phyloP scores from a whole-genome alignment of 2,797 vertebrate genomes.

The Sylvia borin region DNA sequence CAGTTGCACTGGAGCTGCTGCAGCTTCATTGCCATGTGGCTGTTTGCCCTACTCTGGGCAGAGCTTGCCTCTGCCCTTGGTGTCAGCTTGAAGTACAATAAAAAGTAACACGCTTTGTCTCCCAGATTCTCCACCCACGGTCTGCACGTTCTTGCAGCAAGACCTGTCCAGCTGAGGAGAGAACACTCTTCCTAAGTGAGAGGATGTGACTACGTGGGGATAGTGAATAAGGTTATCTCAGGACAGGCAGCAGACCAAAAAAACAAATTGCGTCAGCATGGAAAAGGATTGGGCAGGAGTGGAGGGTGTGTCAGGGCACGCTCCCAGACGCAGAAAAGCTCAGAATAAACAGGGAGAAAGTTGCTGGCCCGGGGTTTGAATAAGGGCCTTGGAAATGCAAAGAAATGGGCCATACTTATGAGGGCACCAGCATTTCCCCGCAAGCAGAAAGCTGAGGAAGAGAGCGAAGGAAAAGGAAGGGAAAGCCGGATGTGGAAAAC shows the following conservation, averaged over 20 bases:
- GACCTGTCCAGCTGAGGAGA: neutral
- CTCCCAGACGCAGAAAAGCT: slow-evolving; percentile 48
- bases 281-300: slow-evolving; percentile 41
- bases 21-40: neutral
- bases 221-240: neutral
- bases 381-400: neutral
- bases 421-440: neutral
- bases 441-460: neutral
- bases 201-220: neutral
- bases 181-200: neutral
- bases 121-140: neutral
- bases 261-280: slow-evolving; percentile 54
- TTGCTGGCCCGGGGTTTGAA: neutral
- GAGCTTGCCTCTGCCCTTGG: neutral
- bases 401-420: slow-evolving; percentile 12
- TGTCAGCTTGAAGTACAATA: neutral
- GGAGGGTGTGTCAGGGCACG: slow-evolving; percentile 9
- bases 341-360: slow-evolving; percentile 34
- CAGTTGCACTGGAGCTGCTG: neutral
- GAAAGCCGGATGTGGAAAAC: neutral
- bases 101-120: neutral
- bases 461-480: neutral
- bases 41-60: neutral
- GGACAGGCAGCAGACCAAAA: slow-evolving; percentile 53
- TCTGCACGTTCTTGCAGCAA: neutral